A percentile compares a stretch with the other conserved stretches of the same genome.
Conservation (phyloP, 1,140 invertebrate species). For the Nebria ingens region DNA sequence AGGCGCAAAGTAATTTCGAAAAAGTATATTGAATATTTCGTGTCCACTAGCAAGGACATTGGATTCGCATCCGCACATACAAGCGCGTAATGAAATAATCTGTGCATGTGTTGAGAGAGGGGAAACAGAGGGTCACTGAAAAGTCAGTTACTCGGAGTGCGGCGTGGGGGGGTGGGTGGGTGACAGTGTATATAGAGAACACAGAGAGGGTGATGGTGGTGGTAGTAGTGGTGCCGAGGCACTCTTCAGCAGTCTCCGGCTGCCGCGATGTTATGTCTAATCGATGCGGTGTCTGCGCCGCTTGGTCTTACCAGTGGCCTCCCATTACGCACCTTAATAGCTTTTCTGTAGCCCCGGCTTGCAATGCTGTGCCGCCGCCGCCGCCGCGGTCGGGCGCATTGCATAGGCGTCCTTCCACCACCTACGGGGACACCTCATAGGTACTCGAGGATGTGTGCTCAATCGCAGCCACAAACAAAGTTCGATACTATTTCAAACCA, state of each 20-base stretch:
- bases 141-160: background rate
- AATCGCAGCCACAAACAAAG: too few relatives aligned
- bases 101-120: background rate
- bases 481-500: too few relatives aligned
- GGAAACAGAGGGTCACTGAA: too few relatives aligned
- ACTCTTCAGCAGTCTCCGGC: background rate
- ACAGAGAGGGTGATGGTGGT: background rate
- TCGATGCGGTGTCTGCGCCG: conserved; percentile 38
- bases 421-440: too few relatives aligned
- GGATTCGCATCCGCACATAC: background rate
- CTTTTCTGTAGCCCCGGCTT: conserved; percentile 23
- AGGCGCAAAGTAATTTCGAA: too few relatives aligned
- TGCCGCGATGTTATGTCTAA: conserved; percentile 36
- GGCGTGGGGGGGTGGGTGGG: background rate
- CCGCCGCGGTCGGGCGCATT: too few relatives aligned
- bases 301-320: conserved; percentile 31
- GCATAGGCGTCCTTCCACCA: background rate
- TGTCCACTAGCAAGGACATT: too few relatives aligned
- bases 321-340: conserved; percentile 41
- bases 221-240: background rate
- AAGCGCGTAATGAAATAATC: background rate
- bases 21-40: too few relatives aligned
- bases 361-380: background rate
- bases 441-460: too few relatives aligned
- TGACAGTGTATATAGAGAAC: background rate